Conservation (phyloP, 2,888 invertebrate species). For the Macrosoma leucophasiata region DNA sequence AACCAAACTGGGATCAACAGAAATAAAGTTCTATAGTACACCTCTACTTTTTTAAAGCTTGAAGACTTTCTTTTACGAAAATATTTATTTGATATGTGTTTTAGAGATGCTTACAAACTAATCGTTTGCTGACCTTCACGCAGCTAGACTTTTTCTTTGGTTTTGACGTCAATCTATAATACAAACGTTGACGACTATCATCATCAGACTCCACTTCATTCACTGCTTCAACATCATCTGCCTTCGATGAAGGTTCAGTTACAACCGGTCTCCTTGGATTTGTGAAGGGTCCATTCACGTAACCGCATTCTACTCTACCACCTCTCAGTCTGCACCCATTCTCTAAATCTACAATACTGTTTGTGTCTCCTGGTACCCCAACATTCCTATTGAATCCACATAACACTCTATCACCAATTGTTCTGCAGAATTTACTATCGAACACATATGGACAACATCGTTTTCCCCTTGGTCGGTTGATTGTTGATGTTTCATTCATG, state of each 20-base stretch:
- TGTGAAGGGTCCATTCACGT: slow-evolving; percentile 39
- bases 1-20: too few relatives aligned
- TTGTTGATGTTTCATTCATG: slow-evolving; percentile 1
- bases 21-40: too few relatives aligned
- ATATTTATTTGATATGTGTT: too few relatives aligned
- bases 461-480: slow-evolving; percentile 23
- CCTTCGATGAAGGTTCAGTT: too few relatives aligned
- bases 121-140: too few relatives aligned
- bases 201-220: slow-evolving; percentile 3
- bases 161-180: too few relatives aligned
- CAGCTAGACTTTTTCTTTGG: too few relatives aligned
- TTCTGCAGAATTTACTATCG: slow-evolving; percentile 40
- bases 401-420: slow-evolving; percentile 46
- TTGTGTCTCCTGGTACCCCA: slow-evolving; percentile 31
- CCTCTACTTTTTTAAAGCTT: too few relatives aligned
- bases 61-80: too few relatives aligned
- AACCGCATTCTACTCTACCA: slow-evolving; percentile 57
- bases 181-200: too few relatives aligned
- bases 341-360: slow-evolving; percentile 27
- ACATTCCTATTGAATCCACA: slow-evolving; percentile 53
- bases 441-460: slow-evolving; percentile 57
- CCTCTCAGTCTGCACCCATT: slow-evolving; percentile 47
- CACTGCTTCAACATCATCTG: slow-evolving; percentile 4
- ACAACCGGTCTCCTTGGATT: slow-evolving; percentile 36
- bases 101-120: too few relatives aligned